Conservation (phyloP, 2,113 vertebrate genomes). For the Brachionichthys hirsutus region DNA sequence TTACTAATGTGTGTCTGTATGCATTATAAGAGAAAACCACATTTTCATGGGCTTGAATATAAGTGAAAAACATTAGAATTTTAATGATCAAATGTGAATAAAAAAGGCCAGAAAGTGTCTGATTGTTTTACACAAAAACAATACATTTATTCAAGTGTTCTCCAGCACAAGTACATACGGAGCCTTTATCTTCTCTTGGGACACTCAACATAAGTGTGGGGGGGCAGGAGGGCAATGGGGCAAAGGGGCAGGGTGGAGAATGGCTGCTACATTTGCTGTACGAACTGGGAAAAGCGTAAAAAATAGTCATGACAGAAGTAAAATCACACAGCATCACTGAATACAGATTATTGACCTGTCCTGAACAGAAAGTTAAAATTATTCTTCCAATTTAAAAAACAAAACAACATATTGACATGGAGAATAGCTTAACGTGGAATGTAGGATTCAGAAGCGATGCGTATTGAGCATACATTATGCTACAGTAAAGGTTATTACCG, state of each 20-base stretch:
- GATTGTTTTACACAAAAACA: constrained; percentile 90
- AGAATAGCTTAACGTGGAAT: constrained; percentile 84
- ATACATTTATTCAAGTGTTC: constrained; percentile 99
- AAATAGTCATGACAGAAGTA: constrained; percentile 91
- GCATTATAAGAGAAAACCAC: no score
- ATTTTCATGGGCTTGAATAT: background rate
- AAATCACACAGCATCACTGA: constrained; percentile 82
- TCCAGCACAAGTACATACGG: constrained; percentile 99
- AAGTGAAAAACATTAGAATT: background rate
- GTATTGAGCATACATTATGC: constrained; percentile 84
- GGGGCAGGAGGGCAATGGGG: no score
- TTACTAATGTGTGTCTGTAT: no score
- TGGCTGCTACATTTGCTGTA: constrained; percentile 95
- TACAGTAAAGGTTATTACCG: constrained; percentile 85
- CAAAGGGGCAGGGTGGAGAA: constrained; percentile 77
- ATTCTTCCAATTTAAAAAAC: constrained; percentile 71
- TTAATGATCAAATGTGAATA: constrained; percentile 2
- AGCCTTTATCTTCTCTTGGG: constrained; percentile 89
- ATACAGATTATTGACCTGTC: constrained; percentile 67
- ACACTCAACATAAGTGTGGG: constrained; percentile 88
- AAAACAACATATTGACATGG: constrained; percentile 36
- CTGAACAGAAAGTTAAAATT: constrained; percentile 86
- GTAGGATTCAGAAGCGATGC: constrained; percentile 80
- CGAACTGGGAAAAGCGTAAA: constrained; percentile 81
- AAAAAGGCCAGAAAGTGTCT: constrained; percentile 36